A percentile compares a stretch with the other conserved stretches of the same genome.
phyloP scores from a whole-genome alignment of 2,113 vertebrate species.

The Andinoacara biseriatus region DNA sequence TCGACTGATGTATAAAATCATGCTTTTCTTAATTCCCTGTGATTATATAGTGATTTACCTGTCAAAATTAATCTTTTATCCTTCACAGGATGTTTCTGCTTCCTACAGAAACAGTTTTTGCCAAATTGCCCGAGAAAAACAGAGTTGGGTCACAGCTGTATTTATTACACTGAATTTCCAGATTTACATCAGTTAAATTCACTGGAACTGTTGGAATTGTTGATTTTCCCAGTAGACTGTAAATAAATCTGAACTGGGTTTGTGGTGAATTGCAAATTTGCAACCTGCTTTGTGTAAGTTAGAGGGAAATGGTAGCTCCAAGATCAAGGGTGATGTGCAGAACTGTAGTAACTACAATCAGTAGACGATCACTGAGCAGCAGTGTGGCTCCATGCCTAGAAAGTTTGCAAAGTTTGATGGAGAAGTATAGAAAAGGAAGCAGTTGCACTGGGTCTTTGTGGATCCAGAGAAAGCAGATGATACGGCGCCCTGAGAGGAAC shows the following conservation, averaged over 20 bases:
- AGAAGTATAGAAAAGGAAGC: neutral
- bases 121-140: neutral
- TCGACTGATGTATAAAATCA: neutral
- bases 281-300: neutral
- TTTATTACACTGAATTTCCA: neutral
- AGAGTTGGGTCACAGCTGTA: neutral
- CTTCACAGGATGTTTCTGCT: neutral
- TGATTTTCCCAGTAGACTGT: neutral
- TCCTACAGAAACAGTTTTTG: neutral
- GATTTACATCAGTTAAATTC: neutral
- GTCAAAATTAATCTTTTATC: constrained; percentile 1
- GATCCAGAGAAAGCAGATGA: neutral
- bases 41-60: neutral
- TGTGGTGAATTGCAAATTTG: neutral
- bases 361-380: neutral
- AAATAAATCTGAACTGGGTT: neutral
- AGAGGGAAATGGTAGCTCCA: neutral
- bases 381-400: neutral
- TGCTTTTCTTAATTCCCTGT: neutral
- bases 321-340: neutral
- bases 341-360: neutral
- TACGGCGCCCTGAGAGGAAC: neutral
- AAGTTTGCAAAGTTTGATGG: neutral
- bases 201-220: neutral
- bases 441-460: neutral